A percentile compares a stretch with the other conserved stretches of the same genome.
Evolutionary conservation across 2,113 vertebrate species (phyloP).

Genomic region (Cercocebus atys): DNA sequence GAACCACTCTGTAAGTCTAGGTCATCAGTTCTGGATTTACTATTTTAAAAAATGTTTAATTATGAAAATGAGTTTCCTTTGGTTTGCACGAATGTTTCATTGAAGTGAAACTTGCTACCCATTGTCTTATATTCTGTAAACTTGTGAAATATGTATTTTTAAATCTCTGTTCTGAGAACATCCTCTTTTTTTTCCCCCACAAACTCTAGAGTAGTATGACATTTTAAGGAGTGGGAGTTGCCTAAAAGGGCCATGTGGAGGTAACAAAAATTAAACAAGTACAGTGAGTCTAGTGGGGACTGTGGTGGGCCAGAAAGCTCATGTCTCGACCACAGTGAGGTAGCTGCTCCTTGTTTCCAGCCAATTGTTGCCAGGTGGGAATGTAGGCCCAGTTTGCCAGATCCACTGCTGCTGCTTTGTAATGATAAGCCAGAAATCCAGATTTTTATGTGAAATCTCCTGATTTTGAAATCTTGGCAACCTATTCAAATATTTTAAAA

Average conservation of each 20-base stretch:
- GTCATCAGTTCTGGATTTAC: background rate
- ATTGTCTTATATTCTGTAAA: background rate
- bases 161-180: slow-evolving; percentile 5
- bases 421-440: slow-evolving; percentile 48
- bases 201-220: slow-evolving; percentile 1
- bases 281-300: background rate
- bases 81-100: background rate
- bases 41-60: background rate
- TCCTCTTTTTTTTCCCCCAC: background rate
- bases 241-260: background rate
- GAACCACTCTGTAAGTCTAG: background rate
- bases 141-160: background rate
- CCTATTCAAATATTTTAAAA: slow-evolving; percentile 67
- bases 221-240: background rate
- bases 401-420: background rate
- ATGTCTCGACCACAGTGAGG: background rate
- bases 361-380: slow-evolving; percentile 39
- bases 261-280: background rate
- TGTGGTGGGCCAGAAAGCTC: slow-evolving; percentile 21
- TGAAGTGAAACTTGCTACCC: background rate
- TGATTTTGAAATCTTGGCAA: slow-evolving; percentile 76
- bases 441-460: slow-evolving; percentile 68
- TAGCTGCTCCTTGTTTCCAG: background rate
- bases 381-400: background rate
- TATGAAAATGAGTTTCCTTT: background rate